These are phyloP conservation scores for Chrysomallon squamiferum DNA, from an alignment of 1,140 invertebrate species.

Conservation along the genomic window DNA sequence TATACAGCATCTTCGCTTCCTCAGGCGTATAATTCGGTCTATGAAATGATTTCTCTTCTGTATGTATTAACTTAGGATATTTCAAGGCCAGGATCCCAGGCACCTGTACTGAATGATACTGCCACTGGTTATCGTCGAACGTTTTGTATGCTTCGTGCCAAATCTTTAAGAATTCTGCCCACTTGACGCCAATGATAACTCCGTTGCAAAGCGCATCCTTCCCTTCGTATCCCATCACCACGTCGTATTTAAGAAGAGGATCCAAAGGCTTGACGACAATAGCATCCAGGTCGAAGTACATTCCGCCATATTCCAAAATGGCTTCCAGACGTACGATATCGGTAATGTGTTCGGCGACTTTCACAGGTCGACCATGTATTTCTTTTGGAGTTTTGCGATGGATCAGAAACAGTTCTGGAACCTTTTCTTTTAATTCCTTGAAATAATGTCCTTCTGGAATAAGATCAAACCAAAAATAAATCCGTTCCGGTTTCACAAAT, in stretches of 20 bases:
- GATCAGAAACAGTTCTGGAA: neutral
- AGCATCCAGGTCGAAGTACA: neutral
- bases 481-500: neutral
- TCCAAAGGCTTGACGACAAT: neutral
- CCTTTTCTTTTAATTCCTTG: neutral
- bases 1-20: neutral
- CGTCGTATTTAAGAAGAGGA: neutral
- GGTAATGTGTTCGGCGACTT: neutral
- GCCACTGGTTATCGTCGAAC: neutral
- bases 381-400: neutral
- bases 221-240: neutral
- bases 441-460: neutral
- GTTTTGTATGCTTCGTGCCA: neutral
- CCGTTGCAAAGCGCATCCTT: neutral
- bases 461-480: neutral
- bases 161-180: neutral
- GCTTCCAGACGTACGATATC: neutral
- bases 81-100: neutral
- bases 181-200: neutral
- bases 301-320: neutral
- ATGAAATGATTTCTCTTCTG: neutral
- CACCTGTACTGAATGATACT: neutral
- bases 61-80: neutral
- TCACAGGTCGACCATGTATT: neutral
- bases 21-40: neutral